Evolutionary conservation across 2,113 vertebrate genomes (phyloP).

Genomic region (crab-eating macaque (Macaca fascicularis)): T2T-MFA8v1.1 NC_088385.1:94100001-94100500

Average conservation of each 20-base stretch:
- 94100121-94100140: neutral
- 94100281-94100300: neutral
- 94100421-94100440: neutral
- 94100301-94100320: neutral
- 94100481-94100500: neutral
- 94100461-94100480: neutral
- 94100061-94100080: constrained; percentile 14
- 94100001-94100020: neutral
- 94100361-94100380: neutral
- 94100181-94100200: neutral
- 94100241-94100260: neutral
- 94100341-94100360: neutral
- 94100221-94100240: neutral
- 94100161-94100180: constrained; percentile 27
- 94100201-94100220: neutral
- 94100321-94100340: neutral
- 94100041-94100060: neutral
- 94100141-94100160: constrained; percentile 30
- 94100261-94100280: neutral
- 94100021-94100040: neutral
- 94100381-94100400: neutral
- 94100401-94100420: neutral
- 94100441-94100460: neutral
- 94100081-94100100: constrained; percentile 26
- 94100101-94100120: constrained; percentile 35